Percentiles rank a stretch among this genome's conserved stretches.
Evolutionary conservation across 2,113 vertebrate genomes (phyloP).

Genomic region (Columba janthina): DNA sequence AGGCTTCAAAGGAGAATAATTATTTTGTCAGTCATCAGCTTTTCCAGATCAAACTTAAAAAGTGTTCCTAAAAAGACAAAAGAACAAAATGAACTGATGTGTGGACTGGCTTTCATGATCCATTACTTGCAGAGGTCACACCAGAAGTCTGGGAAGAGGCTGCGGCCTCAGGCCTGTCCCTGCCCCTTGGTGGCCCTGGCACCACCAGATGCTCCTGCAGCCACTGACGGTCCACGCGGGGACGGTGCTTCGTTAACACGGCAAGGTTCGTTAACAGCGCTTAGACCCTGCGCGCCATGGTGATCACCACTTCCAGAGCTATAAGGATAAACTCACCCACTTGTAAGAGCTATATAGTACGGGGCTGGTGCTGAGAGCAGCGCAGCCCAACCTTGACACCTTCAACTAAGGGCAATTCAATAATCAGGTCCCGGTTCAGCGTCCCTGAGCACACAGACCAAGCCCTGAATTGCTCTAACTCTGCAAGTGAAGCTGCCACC

Average conservation of each 20-base stretch:
- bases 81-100: background rate
- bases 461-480: background rate
- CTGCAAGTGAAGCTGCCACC: background rate
- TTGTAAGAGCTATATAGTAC: background rate
- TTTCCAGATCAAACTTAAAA: slow-evolving; percentile 46
- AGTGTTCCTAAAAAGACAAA: slow-evolving; percentile 45
- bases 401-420: background rate
- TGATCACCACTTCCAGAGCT: background rate
- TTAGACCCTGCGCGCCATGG: background rate
- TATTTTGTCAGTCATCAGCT: slow-evolving; percentile 36
- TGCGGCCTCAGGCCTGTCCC: background rate
- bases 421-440: background rate
- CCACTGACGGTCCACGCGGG: background rate
- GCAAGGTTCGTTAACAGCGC: background rate
- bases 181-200: background rate
- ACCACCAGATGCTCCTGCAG: slow-evolving; percentile 7
- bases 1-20: slow-evolving; percentile 1
- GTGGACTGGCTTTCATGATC: slow-evolving; percentile 5
- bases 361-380: background rate
- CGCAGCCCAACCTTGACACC: background rate
- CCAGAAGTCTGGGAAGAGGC: background rate
- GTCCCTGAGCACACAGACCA: background rate
- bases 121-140: background rate
- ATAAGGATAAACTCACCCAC: background rate
- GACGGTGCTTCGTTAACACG: background rate